Base-by-base conservation (phyloP, 2,113 vertebrate genomes). In the Oryzias curvinotus region DNA sequence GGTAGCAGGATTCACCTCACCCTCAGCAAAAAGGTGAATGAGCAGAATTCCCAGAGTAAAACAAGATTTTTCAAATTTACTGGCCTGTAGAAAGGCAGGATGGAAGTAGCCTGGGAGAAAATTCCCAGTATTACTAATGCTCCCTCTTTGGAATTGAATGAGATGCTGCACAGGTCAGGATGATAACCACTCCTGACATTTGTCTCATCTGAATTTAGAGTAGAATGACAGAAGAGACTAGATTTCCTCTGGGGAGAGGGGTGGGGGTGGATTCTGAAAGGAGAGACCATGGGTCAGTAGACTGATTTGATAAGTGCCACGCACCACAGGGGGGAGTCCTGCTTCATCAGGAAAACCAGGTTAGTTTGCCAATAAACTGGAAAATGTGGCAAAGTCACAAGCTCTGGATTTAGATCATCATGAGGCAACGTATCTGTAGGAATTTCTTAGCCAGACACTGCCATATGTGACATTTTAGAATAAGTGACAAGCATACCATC, bases 151-250 rank as follows among this genome's bases (percentile, higher is more conserved):
- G 57, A 68, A 67, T 50, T 62, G 60, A 76, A 82, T 71, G 57
- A 76, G 74, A 77, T 81, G 65, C 59, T 66, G 60, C 52, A 21
- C 43, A 57, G 55, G 59, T 71, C 48, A 19, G 78, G 85, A 90
- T 25, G 64, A 66, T 85, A 90, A 90, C 67, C 52, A 41, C 51
- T 79, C 51, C 61, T 84, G 87, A 88, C 88, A 77, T 42, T 41
- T 19, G 21, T 63, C 85, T 87, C 85, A 78, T 87, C 65, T 80
- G 86, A 83, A 85, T 85, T 87, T 84, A 75, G 84, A 90, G 62
- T 51, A 47, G 82, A 68, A 54, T 66, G 59, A 58, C 73, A 28
- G 43, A 80, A 57, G 78, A 67, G 75, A 82, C 75, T 78, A 30
- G 59, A 71, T 55, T 61, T 50, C 79, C 85, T 69, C 56, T 23